Evolutionary conservation across 1,140 invertebrate species (phyloP).

Genomic region (Penaeus vannamei): DNA sequence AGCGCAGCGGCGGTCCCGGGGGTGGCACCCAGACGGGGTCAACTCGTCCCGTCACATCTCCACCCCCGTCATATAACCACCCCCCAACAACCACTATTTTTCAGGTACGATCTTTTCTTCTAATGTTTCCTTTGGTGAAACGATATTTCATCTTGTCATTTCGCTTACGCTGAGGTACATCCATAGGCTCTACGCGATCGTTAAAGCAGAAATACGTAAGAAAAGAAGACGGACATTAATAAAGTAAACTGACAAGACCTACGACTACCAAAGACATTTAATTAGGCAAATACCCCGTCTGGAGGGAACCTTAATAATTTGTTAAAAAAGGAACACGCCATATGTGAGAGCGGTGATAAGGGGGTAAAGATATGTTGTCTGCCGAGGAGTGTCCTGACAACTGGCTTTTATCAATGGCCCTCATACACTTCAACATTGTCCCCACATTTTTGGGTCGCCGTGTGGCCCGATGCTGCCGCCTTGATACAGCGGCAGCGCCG

Average conservation of each 20-base stretch:
- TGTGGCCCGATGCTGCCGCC: background rate
- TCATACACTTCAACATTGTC: constrained; percentile 25
- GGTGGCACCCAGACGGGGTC: constrained; percentile 51
- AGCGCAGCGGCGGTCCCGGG: constrained; percentile 45
- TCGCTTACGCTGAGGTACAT: too few species aligned
- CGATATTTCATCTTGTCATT: background rate
- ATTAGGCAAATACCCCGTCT: too few species aligned
- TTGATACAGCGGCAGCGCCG: background rate
- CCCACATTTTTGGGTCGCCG: background rate
- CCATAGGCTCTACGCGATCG: too few species aligned
- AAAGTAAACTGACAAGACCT: too few species aligned
- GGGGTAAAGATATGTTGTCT: constrained; percentile 28
- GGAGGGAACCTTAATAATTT: background rate
- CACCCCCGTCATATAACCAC: constrained; percentile 47
- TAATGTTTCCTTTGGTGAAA: constrained; percentile 7
- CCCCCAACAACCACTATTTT: constrained; percentile 42
- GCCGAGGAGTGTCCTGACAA: constrained; percentile 17
- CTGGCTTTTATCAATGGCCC: constrained; percentile 38
- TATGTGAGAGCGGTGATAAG: constrained; percentile 21
- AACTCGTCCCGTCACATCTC: constrained; percentile 50
- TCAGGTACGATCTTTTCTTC: background rate
- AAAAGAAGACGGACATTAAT: background rate
- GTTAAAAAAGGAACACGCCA: background rate
- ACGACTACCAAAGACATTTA: too few species aligned
- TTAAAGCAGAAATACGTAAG: too few species aligned